Base-by-base conservation (phyloP, 2,888 invertebrate genomes). In the Leucania comma region DNA sequence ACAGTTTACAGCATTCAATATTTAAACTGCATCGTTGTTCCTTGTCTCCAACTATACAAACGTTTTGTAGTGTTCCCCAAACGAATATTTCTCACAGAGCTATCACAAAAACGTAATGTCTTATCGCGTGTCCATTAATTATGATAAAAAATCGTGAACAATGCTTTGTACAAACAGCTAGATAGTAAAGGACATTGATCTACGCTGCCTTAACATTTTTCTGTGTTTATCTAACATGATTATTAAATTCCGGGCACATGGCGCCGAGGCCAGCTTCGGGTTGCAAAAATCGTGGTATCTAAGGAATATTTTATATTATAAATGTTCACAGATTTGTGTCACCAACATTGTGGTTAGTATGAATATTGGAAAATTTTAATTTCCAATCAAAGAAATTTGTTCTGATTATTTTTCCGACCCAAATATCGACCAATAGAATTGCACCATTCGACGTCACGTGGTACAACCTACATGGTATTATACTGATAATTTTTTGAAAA, bases 211-310 rank as follows among this genome's bases (percentile, higher is more conserved):
- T 68, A 51, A 72, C 62, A 78, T 81, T 79, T 61, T 77, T 79
- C 58, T 61, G 61, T 57, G 80, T 74, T 80, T 84, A 79, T 83
- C 59, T 74, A 75, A 64, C 72, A 42, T 62, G 72, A 59, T 83
- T 88, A 89, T 88, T 86, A 87, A 88, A 89, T 87, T 85, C 81
- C 84, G 54, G 60, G 61, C 63, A 69, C 20, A 70, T 56, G 29
- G 38, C 58, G 42, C 62, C 58, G 67, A 58, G 38, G 69, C 50
- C 57, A 72, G 63, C 68, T 46, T 38, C 53, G 70, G 42, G 63
- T 60, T 71, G 56, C 66, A 69, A 50, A 69, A 72, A 56, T 62
- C 58, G 50, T 50, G 24, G 57, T 72, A 60, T 73, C 35, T 75
- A 59, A 14, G 60, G 35, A 17, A 48, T 48, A 66, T 70, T 72